Base-by-base conservation (phyloP, 1,140 invertebrate species). In the Philaenus spumarius region DNA sequence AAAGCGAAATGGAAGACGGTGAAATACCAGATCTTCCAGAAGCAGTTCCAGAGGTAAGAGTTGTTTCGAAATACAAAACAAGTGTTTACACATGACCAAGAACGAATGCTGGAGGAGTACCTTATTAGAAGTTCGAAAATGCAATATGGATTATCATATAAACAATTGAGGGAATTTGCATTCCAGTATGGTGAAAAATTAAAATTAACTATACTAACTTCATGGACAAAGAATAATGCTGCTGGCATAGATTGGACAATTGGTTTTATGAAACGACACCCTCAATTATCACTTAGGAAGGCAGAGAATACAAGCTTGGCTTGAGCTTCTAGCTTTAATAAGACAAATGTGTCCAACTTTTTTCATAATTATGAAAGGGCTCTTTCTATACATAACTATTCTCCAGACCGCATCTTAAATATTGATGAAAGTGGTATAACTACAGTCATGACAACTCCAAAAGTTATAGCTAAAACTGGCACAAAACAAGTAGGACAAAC, bases 381-480 rank as follows among this genome's bases (percentile, higher is more conserved):
- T 22, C 15, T 48, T 9, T 3, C 12, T 20, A 58, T 52, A 48
- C 39, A 64, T 43, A 63, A 63, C 14, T 64, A 67, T 40, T 40
- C 55, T 2, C 12, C 59, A 17, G 47, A 62, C 35, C 58, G 54
- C 50, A 63, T 68, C 20, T 68, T 63, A 62, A 67, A 76, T 60
- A 17, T 71, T 2, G 71, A 75, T 54, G 43, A 51, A 40, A 51
- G 9, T 6, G 55, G 55, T 14, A 11, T 51, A 35, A 48, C 50
- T n/a, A n/a, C n/a, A n/a, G n/a, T n/a, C n/a, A n/a, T n/a, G n/a
- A n/a, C n/a, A n/a, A n/a, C n/a, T n/a, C n/a, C n/a, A n/a, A 69
- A 67, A 59, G 64, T 71, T 43, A 20, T 71, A 20, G 67, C 68
- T 40, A 19, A n/a, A 20, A 68, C 52, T 62, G 63, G 66, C 1